Evolutionary conservation across 2,888 invertebrate genomes (phyloP).

Genomic region (Aspidapion aeneum): DNA sequence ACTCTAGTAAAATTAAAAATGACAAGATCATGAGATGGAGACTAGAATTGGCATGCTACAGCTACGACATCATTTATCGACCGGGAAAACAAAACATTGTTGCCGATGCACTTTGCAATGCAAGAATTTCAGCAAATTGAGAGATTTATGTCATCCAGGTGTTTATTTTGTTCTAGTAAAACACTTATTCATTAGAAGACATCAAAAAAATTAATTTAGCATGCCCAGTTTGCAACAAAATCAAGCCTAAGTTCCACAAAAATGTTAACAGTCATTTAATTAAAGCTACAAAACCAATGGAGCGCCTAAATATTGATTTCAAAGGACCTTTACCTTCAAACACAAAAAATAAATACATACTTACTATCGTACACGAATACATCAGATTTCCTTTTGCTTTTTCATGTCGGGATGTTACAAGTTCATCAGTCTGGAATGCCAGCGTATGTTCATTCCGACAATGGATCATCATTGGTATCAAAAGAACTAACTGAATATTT

Average conservation of each 20-base stretch:
- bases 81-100: conserved; percentile 1
- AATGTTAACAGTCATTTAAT: background rate
- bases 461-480: background rate
- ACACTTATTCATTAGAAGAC: background rate
- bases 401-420: background rate
- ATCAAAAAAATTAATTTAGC: background rate
- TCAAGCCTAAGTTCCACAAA: conserved; percentile 1
- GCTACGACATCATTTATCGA: conserved; percentile 1
- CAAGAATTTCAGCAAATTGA: background rate
- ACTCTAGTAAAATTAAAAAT: conserved; percentile 9
- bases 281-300: conserved; percentile 6
- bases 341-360: background rate
- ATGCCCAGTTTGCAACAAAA: background rate
- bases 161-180: background rate
- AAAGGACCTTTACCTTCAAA: background rate
- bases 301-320: conserved; percentile 11
- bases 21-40: conserved; percentile 5
- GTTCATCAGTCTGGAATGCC: background rate
- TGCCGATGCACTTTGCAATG: conserved; percentile 4
- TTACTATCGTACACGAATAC: conserved; percentile 6
- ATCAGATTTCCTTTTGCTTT: background rate
- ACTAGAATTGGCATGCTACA: background rate
- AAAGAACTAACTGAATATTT: background rate
- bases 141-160: conserved; percentile 1
- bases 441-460: background rate